Evolutionary conservation across 1,140 invertebrate species (phyloP), one percentile per base, ranked within the genome.

Genomic region (Aleiodes sp.): DNA sequence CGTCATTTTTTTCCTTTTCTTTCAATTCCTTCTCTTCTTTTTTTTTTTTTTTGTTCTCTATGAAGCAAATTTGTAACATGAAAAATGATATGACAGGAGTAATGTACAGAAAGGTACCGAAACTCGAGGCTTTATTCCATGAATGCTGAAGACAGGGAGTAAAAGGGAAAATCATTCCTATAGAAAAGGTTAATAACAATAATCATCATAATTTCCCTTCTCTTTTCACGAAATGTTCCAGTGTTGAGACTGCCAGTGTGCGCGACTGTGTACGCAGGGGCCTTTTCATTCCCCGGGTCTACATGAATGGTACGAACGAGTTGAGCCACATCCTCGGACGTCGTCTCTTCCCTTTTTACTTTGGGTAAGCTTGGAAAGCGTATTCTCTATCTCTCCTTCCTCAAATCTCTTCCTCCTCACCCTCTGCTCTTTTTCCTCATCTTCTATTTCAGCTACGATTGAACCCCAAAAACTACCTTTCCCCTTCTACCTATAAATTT

Each of bases 301-400:
- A 80, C 78, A 78, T 83, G 79, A 84, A 84, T 83, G 78, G 79
- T 72, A 75, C 76, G 81, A 83, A 83, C 82, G 82, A 84, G 82
- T 83, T 83, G 79, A 84, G 78, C 80, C 78, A 77, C 78, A 79
- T 81, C 79, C 78, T 65, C 33, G 33, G 52, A 59, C 35, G 41
- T 41, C 29, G 35, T 39, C 43, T 64, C 63, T 65, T 52, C 41
- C 37, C 35, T 56, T 21, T 28, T 68, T 24, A 2, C 65, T 68
- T 39, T 59, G 3, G n/a, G n/a, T n/a, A n/a, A n/a, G n/a, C n/a
- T n/a, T n/a, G n/a, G n/a, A n/a, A n/a, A n/a, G n/a, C n/a, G n/a
- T n/a, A n/a, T n/a, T n/a, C n/a, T n/a, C n/a, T n/a, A 9, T 35
- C 31, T 56, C 52, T 37, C 33, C 9, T 39, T 28, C 60, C 19